A percentile compares a stretch with the other conserved stretches of the same genome.
phyloP scores from a whole-genome alignment of 1,140 invertebrate species.

The Zaprionus tsacasi region DNA sequence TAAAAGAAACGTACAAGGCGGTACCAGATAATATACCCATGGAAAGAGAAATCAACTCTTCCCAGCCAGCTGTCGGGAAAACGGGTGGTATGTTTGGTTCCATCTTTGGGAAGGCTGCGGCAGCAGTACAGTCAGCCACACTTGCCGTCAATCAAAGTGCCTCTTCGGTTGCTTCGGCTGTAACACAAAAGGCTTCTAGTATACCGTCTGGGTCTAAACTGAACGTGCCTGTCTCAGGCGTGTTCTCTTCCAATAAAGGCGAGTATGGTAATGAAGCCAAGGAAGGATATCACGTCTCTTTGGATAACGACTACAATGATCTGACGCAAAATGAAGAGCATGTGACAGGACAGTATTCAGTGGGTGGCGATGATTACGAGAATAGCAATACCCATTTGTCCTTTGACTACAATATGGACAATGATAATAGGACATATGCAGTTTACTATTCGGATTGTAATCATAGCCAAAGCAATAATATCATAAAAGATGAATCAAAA shows the following conservation, averaged over 20 bases:
- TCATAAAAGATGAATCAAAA: conserved; percentile 31
- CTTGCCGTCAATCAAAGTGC: conserved; percentile 83
- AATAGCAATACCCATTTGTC: conserved; percentile 59
- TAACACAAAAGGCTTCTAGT: conserved; percentile 82
- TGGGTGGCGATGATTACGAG: conserved; percentile 59
- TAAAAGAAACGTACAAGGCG: conserved; percentile 7
- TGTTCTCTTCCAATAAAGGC: conserved; percentile 16
- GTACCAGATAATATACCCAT: background rate
- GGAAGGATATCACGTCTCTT: conserved; percentile 14
- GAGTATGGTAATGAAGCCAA: background rate
- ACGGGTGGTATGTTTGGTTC: conserved; percentile 73
- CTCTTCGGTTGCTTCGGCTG: conserved; percentile 80
- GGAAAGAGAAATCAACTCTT: background rate
- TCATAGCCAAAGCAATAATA: conserved; percentile 32
- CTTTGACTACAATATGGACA: background rate
- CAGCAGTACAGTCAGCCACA: conserved; percentile 84
- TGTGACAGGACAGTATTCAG: conserved; percentile 34
- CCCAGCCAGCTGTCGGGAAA: background rate
- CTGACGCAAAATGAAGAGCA: conserved; percentile 28
- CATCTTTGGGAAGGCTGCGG: conserved; percentile 75
- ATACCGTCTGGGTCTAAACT: conserved; percentile 40
- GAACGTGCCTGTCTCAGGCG: conserved; percentile 5
- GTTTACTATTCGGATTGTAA: conserved; percentile 60
- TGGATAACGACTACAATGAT: conserved; percentile 45
- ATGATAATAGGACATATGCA: conserved; percentile 36